Conservation (phyloP, 2,888 invertebrate species). For the Homarus gammarus region DNA sequence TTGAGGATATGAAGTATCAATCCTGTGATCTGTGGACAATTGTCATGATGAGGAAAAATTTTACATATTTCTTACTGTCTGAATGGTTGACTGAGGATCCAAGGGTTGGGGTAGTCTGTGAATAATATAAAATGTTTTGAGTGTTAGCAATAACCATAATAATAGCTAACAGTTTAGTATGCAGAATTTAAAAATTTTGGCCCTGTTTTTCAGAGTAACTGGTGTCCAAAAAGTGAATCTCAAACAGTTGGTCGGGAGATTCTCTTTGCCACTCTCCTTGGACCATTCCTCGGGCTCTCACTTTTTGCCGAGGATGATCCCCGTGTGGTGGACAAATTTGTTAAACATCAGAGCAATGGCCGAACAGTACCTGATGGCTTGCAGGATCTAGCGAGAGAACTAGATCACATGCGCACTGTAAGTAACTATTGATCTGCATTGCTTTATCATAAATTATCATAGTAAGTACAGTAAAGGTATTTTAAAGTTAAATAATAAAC, state of each 20-base stretch:
- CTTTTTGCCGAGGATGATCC: slow-evolving; percentile 96
- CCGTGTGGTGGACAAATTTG: slow-evolving; percentile 88
- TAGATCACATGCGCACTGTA: slow-evolving; percentile 70
- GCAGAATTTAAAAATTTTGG: too few relatives aligned
- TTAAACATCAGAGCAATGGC: slow-evolving; percentile 56
- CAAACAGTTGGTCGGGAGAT: slow-evolving; percentile 88
- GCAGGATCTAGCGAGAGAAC: slow-evolving; percentile 67
- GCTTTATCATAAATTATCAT: too few relatives aligned
- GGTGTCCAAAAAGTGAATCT: slow-evolving; percentile 85
- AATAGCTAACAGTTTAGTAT: slow-evolving; percentile 78
- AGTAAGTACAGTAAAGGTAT: too few relatives aligned
- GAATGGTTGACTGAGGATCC: too few relatives aligned
- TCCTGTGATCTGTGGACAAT: too few relatives aligned
- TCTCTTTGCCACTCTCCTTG: slow-evolving; percentile 90
- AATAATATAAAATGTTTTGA: too few relatives aligned
- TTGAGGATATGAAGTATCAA: too few relatives aligned
- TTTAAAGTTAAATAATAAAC: too few relatives aligned
- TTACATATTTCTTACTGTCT: too few relatives aligned
- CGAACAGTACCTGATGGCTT: slow-evolving; percentile 70
- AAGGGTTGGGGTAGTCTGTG: too few relatives aligned
- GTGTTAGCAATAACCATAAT: not conserved
- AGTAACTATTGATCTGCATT: not conserved
- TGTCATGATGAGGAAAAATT: too few relatives aligned
- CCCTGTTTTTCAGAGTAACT: slow-evolving; percentile 83
- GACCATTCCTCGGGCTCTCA: slow-evolving; percentile 94